Percentiles rank a stretch among this genome's conserved stretches.
phyloP scores from a whole-genome alignment of 1,140 invertebrate genomes.

The Pseudomyrmex flavicornis region DNA sequence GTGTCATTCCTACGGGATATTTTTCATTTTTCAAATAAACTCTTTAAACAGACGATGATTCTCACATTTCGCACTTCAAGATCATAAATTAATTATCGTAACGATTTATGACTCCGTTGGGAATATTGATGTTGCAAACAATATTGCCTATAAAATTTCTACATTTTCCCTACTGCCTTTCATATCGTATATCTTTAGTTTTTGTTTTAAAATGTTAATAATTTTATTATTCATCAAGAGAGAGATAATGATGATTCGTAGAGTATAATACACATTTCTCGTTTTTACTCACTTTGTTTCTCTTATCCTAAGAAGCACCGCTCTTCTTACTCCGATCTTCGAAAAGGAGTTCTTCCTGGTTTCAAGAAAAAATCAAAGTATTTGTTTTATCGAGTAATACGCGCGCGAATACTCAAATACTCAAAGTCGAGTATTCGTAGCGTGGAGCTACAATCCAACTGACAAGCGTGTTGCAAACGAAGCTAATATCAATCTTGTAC shows the following conservation, averaged over 20 bases:
- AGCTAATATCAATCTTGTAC: too few relatives aligned
- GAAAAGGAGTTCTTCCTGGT: background rate
- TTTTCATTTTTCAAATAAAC: conserved; percentile 12
- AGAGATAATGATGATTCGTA: too few relatives aligned
- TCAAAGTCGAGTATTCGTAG: background rate
- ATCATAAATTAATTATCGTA: conserved; percentile 13
- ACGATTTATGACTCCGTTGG: background rate
- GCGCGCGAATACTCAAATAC: background rate
- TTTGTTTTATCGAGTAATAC: background rate
- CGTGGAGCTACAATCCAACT: too few relatives aligned
- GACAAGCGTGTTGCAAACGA: too few relatives aligned
- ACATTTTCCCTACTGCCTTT: background rate
- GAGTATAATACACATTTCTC: background rate
- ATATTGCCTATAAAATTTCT: background rate
- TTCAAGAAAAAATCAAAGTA: background rate
- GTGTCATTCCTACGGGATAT: background rate
- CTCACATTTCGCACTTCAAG: conserved; percentile 5
- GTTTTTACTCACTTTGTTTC: conserved; percentile 31
- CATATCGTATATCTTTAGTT: too few relatives aligned
- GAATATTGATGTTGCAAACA: background rate
- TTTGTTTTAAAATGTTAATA: too few relatives aligned
- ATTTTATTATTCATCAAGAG: too few relatives aligned
- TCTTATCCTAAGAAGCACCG: background rate
- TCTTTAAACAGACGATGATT: too few relatives aligned
- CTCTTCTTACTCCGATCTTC: background rate